Conservation (phyloP, 92 coral and sea anemone species). For the Zoanthus sociatus region DNA sequence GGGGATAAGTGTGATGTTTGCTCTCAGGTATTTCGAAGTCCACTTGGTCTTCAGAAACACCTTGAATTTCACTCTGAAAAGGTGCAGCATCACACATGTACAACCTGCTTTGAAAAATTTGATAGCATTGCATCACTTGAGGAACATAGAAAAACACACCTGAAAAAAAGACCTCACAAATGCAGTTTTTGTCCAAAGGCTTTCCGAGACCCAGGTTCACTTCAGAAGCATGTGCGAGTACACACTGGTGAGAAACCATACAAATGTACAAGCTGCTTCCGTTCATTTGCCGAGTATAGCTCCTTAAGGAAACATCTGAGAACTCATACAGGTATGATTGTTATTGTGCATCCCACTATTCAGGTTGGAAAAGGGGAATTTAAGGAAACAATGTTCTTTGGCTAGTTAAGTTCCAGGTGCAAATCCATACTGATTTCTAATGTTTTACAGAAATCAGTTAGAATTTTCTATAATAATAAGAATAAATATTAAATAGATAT, state of each 20-base stretch:
- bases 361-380: no score
- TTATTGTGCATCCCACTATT: background rate
- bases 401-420: no score
- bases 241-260: constrained; percentile 98
- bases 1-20: constrained; percentile 84
- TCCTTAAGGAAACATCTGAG: constrained; percentile 93
- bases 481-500: no score
- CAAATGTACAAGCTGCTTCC: constrained; percentile 81
- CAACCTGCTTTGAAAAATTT: constrained; percentile 87
- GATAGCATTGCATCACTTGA: constrained; percentile 69
- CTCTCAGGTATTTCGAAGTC: constrained; percentile 90
- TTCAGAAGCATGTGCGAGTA: constrained; percentile 95
- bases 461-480: no score
- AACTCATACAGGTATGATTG: constrained; percentile 77
- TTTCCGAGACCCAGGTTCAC: constrained; percentile 98
- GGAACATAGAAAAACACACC: constrained; percentile 82
- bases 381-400: no score
- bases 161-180: constrained; percentile 93
- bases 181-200: constrained; percentile 94
- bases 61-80: constrained; percentile 94
- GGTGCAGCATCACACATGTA: constrained; percentile 86
- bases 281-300: constrained; percentile 98
- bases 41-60: constrained; percentile 95
- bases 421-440: no score
- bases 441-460: no score